Evolutionary conservation across 2,113 vertebrate genomes (phyloP).

Genomic region (Pungitius pungitius): DNA sequence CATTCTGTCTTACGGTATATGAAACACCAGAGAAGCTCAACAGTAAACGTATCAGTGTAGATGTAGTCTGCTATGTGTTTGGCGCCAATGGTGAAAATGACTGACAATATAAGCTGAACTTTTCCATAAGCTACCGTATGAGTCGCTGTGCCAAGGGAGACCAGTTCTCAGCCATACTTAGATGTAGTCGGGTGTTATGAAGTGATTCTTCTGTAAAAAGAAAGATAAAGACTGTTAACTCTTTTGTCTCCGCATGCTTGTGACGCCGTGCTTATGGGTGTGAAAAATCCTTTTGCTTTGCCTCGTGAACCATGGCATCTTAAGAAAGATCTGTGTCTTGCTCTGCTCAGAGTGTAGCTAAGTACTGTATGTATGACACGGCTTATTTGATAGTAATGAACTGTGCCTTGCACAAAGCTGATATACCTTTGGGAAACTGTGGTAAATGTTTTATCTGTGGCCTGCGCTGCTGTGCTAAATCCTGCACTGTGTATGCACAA

Average conservation of each 20-base stretch:
- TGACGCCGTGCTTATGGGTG: slow-evolving; percentile 52
- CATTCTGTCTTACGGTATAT: slow-evolving; percentile 72
- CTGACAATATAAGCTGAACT: slow-evolving; percentile 72
- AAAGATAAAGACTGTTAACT: slow-evolving; percentile 57
- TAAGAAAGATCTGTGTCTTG: slow-evolving; percentile 53
- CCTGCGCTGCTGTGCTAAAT: slow-evolving; percentile 53
- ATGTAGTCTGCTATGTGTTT: slow-evolving; percentile 59
- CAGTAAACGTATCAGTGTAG: slow-evolving; percentile 63
- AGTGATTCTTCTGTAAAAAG: slow-evolving; percentile 34
- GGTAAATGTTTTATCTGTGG: slow-evolving; percentile 54
- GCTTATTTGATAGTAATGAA: slow-evolving; percentile 34
- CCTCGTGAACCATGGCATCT: slow-evolving; percentile 58
- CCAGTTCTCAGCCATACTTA: slow-evolving; percentile 49
- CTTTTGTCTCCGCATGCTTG: slow-evolving; percentile 70
- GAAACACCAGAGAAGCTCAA: slow-evolving; percentile 61
- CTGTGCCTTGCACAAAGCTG: slow-evolving; percentile 56
- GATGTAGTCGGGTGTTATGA: slow-evolving; percentile 38
- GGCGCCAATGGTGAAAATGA: slow-evolving; percentile 35
- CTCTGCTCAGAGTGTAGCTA: slow-evolving; percentile 38
- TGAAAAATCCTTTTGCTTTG: slow-evolving; percentile 27
- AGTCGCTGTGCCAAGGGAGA: slow-evolving; percentile 70
- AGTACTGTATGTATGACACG: slow-evolving; percentile 46
- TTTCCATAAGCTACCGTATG: slow-evolving; percentile 73
- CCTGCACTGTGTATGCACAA: slow-evolving; percentile 60
- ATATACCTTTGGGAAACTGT: slow-evolving; percentile 30